These are phyloP conservation scores for Danio albolineatus DNA, from an alignment of 2,797 vertebrate genomes.

Conservation along the genomic window DNA sequence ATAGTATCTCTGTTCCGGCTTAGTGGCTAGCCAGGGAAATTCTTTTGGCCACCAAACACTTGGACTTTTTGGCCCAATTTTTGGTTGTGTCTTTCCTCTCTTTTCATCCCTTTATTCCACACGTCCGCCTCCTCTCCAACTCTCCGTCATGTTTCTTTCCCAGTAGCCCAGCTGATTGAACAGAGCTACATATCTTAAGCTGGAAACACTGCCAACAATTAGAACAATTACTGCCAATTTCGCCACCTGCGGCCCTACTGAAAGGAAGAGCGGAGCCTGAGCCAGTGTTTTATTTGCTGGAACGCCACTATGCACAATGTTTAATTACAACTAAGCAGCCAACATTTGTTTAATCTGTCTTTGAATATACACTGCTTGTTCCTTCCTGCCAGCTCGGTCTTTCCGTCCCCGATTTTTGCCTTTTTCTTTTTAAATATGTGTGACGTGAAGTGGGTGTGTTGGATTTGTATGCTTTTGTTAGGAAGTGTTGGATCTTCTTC, in stretches of 20 bases:
- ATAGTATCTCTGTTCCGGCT: background rate
- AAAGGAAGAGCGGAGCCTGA: slow-evolving; percentile 67
- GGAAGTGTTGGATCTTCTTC: slow-evolving; percentile 1
- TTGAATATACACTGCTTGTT: slow-evolving; percentile 59
- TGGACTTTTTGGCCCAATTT: slow-evolving; percentile 14
- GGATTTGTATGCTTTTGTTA: slow-evolving; percentile 68
- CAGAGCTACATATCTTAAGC: slow-evolving; percentile 75
- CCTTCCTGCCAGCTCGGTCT: slow-evolving; percentile 19
- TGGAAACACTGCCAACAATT: slow-evolving; percentile 78
- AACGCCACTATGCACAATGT: slow-evolving; percentile 76
- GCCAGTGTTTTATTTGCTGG: slow-evolving; percentile 69
- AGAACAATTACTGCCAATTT: slow-evolving; percentile 83
- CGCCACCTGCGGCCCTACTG: slow-evolving; percentile 76
- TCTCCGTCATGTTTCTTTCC: slow-evolving; percentile 37
- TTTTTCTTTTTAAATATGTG: slow-evolving; percentile 27
- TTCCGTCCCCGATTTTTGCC: slow-evolving; percentile 12
- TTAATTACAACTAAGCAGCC: slow-evolving; percentile 81
- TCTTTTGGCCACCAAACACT: slow-evolving; percentile 27
- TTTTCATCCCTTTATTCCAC: slow-evolving; percentile 55
- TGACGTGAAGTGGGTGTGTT: slow-evolving; percentile 32
- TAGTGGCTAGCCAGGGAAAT: slow-evolving; percentile 28
- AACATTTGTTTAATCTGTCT: slow-evolving; percentile 75
- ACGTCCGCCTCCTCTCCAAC: slow-evolving; percentile 17
- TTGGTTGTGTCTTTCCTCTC: slow-evolving; percentile 22
- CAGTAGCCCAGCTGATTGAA: slow-evolving; percentile 57